These are phyloP conservation scores for Macrosiphum euphorbiae DNA, from an alignment of 2,888 invertebrate genomes.

Conservation along the genomic window DNA sequence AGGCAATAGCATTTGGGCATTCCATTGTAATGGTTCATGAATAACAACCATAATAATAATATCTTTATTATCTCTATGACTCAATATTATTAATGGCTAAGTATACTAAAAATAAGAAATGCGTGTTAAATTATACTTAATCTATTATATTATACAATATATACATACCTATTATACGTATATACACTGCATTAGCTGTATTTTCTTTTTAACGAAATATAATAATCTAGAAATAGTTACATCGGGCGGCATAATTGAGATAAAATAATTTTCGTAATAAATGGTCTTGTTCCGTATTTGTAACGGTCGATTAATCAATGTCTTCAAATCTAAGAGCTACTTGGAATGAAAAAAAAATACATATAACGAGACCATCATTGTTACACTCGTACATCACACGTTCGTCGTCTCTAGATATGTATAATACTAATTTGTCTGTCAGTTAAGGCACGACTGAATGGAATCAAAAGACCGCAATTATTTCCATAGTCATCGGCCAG, in stretches of 20 bases:
- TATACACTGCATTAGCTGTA: constrained; percentile 9
- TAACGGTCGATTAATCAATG: constrained; percentile 64
- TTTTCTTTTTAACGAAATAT: constrained; percentile 48
- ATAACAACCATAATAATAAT: not conserved
- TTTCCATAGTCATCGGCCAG: constrained; percentile 50
- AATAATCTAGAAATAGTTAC: constrained; percentile 30
- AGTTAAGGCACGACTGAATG: constrained; percentile 54
- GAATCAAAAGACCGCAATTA: constrained; percentile 62
- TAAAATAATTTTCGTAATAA: constrained; percentile 51
- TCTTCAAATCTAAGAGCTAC: constrained; percentile 57
- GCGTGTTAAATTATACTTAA: constrained; percentile 27
- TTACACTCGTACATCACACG: constrained; percentile 42
- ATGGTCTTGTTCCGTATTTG: constrained; percentile 61
- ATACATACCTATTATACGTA: not conserved
- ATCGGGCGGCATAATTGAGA: constrained; percentile 52
- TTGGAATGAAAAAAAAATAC: constrained; percentile 52
- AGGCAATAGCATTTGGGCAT: not conserved
- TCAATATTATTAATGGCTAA: constrained; percentile 38
- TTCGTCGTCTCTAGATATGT: constrained; percentile 13
- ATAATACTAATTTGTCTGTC: constrained; percentile 57
- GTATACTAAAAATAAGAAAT: constrained; percentile 5
- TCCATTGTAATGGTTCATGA: constrained; percentile 41
- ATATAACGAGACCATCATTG: constrained; percentile 53
- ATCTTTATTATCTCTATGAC: constrained; percentile 33
- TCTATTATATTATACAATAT: not conserved